Evolutionary conservation across 2,888 invertebrate genomes (phyloP).

Genomic region (Spilosoma lubricipeda): DNA sequence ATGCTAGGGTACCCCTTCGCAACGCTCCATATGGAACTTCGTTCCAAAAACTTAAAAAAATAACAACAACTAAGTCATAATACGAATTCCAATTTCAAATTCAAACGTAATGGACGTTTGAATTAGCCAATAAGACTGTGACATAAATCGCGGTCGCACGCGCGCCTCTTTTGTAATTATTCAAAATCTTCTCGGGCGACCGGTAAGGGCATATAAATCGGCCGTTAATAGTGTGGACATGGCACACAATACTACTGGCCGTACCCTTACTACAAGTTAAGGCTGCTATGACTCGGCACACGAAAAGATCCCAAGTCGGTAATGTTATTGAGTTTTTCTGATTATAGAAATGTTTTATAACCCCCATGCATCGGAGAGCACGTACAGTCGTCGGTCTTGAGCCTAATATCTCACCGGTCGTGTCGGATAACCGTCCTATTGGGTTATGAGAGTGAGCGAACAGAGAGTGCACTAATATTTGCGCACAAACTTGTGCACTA

Average conservation of each 20-base stretch:
- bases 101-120: conserved; percentile 61
- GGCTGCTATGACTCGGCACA: conserved; percentile 53
- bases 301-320: conserved; percentile 18
- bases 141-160: conserved; percentile 65
- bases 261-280: conserved; percentile 62
- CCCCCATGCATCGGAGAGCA: too few species aligned
- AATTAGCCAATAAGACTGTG: conserved; percentile 67
- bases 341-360: too few species aligned
- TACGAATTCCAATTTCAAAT: conserved; percentile 48
- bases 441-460: too few species aligned
- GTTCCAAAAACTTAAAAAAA: too few species aligned
- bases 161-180: conserved; percentile 76
- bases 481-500: too few species aligned
- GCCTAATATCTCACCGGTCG: too few species aligned
- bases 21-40: too few species aligned
- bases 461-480: too few species aligned
- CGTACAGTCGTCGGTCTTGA: too few species aligned
- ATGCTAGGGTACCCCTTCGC: too few species aligned
- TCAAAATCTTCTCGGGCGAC: conserved; percentile 69
- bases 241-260: conserved; percentile 72
- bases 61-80: background rate
- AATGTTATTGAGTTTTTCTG: too few species aligned
- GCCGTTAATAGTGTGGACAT: conserved; percentile 78
- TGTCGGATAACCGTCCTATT: too few species aligned
- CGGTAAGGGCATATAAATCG: conserved; percentile 79